Evolutionary conservation across 2,888 invertebrate species (phyloP), one percentile per base, ranked within the genome.

Genomic region (Yponomeuta evonymella): DNA sequence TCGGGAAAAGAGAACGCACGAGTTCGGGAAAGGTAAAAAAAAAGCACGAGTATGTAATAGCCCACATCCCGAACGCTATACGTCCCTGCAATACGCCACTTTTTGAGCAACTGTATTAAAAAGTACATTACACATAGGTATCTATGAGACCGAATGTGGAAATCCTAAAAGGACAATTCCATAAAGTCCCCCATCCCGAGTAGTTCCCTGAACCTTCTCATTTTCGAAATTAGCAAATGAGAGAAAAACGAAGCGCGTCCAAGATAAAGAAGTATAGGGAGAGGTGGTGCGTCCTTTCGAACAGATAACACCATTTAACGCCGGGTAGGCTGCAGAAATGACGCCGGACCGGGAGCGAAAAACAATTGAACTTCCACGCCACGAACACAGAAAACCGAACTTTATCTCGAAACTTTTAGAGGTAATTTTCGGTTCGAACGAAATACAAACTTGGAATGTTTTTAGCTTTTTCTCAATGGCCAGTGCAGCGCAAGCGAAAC

Each of bases 201-300:
- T 58, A 58, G 15, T 1, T 15, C 51, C 4, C 63, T 9, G 36
- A 10, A 84, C 86, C 90, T 88, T 89, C 90, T 90, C 89, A 90
- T 90, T 90, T 91, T 90, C 90, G 83, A 91, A 92, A 91, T 91
- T 91, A 90, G 90, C 91, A 91, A 92, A 90, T 87, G 88, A 86
- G 85, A 87, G 87, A 90, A 89, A 89, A 83, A 81, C 84, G 84
- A 86, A 77, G 88, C 89, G 87, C 88, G 83, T 85, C 88, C 90
- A 90, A 91, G 92, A 92, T 92, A 91, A 91, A 90, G 88, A 90
- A 90, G 91, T 91, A 92, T 92, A 91, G 89, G 83, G 81, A 89
- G 90, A 92, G 92, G 92, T 90, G 92, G 87, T 91, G 91, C 90
- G 87, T 89, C 84, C 90, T 86, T 87, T 87, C 84, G 83, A 82